Conservation (phyloP, 2,888 invertebrate species). For the Polydesmus complanatus region DNA sequence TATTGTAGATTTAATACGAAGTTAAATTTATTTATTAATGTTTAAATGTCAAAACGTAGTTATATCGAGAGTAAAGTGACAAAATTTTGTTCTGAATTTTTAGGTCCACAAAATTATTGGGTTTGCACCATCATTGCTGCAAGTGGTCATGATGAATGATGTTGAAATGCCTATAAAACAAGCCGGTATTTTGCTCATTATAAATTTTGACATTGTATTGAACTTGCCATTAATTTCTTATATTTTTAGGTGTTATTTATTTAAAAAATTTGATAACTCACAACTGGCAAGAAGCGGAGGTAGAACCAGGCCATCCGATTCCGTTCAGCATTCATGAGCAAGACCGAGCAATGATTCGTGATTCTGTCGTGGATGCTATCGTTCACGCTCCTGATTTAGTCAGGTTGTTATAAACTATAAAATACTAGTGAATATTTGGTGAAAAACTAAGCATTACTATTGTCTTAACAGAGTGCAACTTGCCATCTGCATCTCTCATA, state of each 20-base stretch:
- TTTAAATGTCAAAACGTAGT: neutral
- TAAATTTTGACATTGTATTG: neutral
- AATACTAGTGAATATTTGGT: too few relatives aligned
- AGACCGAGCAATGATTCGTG: constrained; percentile 82
- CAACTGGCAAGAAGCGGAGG: constrained; percentile 66
- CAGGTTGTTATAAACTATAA: neutral
- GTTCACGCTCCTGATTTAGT: constrained; percentile 74
- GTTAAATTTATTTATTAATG: neutral
- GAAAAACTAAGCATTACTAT: neutral
- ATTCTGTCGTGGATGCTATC: constrained; percentile 88
- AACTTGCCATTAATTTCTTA: constrained; percentile 3
- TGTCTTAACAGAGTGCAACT: constrained; percentile 56
- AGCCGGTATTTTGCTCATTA: constrained; percentile 49
- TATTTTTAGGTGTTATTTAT: constrained; percentile 61
- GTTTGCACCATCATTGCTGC: constrained; percentile 82
- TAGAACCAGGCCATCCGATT: constrained; percentile 51
- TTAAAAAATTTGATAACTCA: constrained; percentile 82
- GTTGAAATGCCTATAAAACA: constrained; percentile 84
- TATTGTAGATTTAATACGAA: neutral
- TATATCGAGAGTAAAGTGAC: neutral
- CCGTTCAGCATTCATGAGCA: constrained; percentile 89
- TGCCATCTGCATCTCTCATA: constrained; percentile 78
- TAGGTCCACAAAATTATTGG: constrained; percentile 91
- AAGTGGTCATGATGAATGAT: constrained; percentile 82
- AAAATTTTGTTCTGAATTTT: constrained; percentile 20